Conservation (phyloP, 2,797 vertebrate species). For the Antennarius maculatus region DNA sequence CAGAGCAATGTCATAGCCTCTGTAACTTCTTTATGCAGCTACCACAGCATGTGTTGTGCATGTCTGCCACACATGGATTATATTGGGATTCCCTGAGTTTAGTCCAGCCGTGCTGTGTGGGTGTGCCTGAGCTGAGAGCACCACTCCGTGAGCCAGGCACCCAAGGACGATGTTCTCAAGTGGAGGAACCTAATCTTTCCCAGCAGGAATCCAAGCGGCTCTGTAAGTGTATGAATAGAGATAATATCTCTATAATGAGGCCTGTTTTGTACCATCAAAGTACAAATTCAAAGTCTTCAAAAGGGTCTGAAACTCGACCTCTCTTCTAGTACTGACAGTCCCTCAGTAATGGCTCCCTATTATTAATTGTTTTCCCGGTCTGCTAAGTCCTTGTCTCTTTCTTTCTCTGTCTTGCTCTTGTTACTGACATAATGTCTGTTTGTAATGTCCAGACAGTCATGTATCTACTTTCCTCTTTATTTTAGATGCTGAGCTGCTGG, state of each 20-base stretch:
- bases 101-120: conserved; percentile 49
- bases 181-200: conserved; percentile 87
- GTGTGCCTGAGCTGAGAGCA: conserved; percentile 73
- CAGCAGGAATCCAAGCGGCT: conserved; percentile 83
- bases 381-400: conserved; percentile 65
- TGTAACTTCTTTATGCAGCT: background rate
- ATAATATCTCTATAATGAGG: conserved; percentile 91
- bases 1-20: background rate
- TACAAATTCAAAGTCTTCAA: conserved; percentile 88
- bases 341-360: conserved; percentile 84
- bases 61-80: conserved; percentile 6
- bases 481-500: background rate
- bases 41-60: background rate
- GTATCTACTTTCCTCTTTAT: conserved; percentile 2
- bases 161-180: conserved; percentile 82
- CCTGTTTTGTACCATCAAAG: conserved; percentile 88
- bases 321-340: conserved; percentile 80
- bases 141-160: conserved; percentile 66
- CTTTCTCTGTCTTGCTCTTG: conserved; percentile 35
- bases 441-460: conserved; percentile 31
- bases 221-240: conserved; percentile 89
- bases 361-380: conserved; percentile 86
- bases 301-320: conserved; percentile 86
- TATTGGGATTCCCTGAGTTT: conserved; percentile 1
- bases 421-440: conserved; percentile 34